These are phyloP conservation scores for Riparia riparia DNA, from an alignment of 2,113 vertebrate species.

Conservation along the genomic window DNA sequence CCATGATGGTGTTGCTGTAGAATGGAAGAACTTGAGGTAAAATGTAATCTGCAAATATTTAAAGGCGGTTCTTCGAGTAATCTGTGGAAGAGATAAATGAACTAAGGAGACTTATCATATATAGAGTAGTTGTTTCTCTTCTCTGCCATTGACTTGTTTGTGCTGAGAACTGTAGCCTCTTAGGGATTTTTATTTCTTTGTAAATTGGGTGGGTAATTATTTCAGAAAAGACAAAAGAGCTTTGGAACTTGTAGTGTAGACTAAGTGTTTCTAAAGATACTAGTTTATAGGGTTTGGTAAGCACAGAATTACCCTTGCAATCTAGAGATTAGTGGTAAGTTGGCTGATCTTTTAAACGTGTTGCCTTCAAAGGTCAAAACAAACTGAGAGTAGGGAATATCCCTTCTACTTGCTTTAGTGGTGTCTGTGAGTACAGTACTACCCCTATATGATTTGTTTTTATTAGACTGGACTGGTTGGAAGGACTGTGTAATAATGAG, in stretches of 20 bases:
- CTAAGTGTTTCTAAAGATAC: background rate
- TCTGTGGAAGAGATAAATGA: background rate
- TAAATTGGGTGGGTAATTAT: background rate
- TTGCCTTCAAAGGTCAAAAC: background rate
- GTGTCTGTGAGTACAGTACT: background rate
- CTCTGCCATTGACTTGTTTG: background rate
- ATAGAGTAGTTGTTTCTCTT: background rate
- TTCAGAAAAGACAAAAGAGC: background rate
- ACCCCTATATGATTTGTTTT: background rate
- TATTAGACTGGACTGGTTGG: background rate
- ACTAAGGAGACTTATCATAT: background rate
- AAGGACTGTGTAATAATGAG: background rate
- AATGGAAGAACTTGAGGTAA: background rate
- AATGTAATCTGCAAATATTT: background rate
- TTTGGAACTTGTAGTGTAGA: background rate
- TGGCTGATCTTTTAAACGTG: background rate
- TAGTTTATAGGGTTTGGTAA: background rate
- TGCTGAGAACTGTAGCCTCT: background rate
- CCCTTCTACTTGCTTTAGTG: background rate
- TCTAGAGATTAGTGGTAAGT: background rate
- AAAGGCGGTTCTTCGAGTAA: background rate
- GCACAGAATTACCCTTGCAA: background rate
- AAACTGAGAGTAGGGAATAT: background rate
- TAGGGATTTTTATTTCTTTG: background rate
- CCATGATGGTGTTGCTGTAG: background rate